Evolutionary conservation across 2,888 invertebrate species (phyloP).

Genomic region (Salpingus planirostris): DNA sequence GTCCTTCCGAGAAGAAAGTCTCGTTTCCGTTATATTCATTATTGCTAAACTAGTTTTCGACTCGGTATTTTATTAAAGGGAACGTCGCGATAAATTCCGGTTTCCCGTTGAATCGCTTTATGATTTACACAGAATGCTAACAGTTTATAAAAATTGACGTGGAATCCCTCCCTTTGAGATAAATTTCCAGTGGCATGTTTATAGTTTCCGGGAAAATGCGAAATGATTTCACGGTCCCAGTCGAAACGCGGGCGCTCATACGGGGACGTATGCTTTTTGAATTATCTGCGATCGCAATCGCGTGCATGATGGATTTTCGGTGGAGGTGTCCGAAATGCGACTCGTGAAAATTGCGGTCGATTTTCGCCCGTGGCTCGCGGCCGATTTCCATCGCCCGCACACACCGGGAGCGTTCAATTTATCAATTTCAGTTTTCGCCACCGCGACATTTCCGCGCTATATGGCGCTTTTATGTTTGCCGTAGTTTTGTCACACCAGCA

Average conservation of each 20-base stretch:
- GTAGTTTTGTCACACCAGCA: conserved; percentile 25
- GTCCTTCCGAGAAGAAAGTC: no score
- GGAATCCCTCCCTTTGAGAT: conserved; percentile 33
- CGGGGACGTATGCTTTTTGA: conserved; percentile 21
- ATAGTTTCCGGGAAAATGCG: conserved; percentile 35
- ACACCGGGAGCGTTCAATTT: conserved; percentile 23
- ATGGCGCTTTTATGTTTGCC: conserved; percentile 28
- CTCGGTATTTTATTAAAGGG: background rate
- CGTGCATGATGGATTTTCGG: no score
- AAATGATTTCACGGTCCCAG: conserved; percentile 29
- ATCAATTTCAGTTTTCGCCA: conserved; percentile 32
- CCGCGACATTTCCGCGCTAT: conserved; percentile 26
- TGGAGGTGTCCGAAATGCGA: no score
- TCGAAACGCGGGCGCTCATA: conserved; percentile 17
- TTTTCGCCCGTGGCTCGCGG: conserved; percentile 21
- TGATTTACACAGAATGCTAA: conserved; percentile 28
- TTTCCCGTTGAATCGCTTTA: conserved; percentile 15
- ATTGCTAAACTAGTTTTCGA: background rate
- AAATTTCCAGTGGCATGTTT: conserved; percentile 36
- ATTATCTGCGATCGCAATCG: conserved; percentile 5
- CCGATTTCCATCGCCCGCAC: conserved; percentile 27
- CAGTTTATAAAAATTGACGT: conserved; percentile 34
- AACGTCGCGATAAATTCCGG: background rate
- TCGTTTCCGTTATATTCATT: no score
- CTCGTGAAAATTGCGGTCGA: conserved; percentile 6